Base-by-base conservation (phyloP, 2,113 vertebrate genomes). In the Forbesichthys agassizii region DNA sequence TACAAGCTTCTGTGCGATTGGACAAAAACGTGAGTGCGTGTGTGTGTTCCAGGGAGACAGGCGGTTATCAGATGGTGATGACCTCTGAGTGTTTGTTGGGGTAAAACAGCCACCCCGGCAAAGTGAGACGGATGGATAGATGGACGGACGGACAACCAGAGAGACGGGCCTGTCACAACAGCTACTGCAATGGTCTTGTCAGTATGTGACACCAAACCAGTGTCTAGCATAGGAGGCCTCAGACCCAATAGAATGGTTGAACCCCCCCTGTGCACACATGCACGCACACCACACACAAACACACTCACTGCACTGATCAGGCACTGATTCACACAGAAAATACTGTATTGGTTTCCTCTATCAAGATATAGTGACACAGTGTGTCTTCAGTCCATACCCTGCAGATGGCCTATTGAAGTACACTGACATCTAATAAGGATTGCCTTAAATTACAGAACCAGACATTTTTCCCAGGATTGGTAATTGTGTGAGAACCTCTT, bases 121-220 rank as follows among this genome's bases (percentile, higher is more conserved):
- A 90, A 57, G 42, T 27, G 27, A 27, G 27, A 27, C n/a, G 27
- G 42, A 33, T 7, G 82, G 88, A 93, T 78, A 27, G 27, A 27
- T 6, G 48, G 42, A 33, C 13, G 82, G 88, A 84, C 69, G 33
- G 69, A 61, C 79, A 3, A 27, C 27, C n/a, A 63, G 42, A 33
- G 36, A 83, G 88, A 84, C 69, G 33, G 69, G 63, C 79, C 66
- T 55, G 61, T 65, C 46, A 69, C 62, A 16, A 55, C 67, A 69
- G 75, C 82, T 71, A 68, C 86, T 57, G 47, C 61, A 58, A 67
- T 71, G 7, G 8, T 86, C 93, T 94, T 85, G 93, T 93, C 80
- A 89, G 93, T 84, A 75, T 86, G 89, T 73, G 93, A 95, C 66
- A 93, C 94, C 89, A 92, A 93, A 94, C 91, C 94, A 62, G 92